These are phyloP conservation scores for Atrina japonica DNA, from an alignment of 2,888 invertebrate genomes.

Conservation along the genomic window DNA sequence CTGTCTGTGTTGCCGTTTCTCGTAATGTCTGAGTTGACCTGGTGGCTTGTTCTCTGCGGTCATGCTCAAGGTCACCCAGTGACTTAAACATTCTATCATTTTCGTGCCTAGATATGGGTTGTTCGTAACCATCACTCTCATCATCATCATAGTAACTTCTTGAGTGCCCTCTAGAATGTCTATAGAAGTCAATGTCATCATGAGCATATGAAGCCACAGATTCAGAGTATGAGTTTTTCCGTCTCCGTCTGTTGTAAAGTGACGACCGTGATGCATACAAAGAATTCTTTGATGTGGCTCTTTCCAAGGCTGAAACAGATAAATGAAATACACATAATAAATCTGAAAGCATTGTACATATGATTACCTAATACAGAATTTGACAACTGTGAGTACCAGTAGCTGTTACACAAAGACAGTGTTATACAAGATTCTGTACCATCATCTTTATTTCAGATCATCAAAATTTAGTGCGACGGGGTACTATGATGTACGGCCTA, in stretches of 20 bases:
- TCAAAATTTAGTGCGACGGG: too few species aligned
- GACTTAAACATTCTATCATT: constrained; percentile 64
- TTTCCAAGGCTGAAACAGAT: constrained; percentile 60
- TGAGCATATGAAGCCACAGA: constrained; percentile 62
- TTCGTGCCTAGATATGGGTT: constrained; percentile 60
- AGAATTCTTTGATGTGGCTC: constrained; percentile 68
- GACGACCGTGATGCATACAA: constrained; percentile 72
- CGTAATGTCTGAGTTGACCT: constrained; percentile 67
- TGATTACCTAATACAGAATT: neutral
- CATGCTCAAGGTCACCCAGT: constrained; percentile 65
- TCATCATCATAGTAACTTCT: constrained; percentile 49
- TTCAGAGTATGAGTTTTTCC: constrained; percentile 60
- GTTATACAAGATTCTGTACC: too few species aligned
- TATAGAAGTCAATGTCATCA: constrained; percentile 69
- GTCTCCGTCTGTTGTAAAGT: constrained; percentile 65
- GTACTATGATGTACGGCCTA: too few species aligned
- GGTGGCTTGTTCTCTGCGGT: constrained; percentile 54
- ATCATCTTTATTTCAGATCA: too few species aligned
- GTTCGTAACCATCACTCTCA: constrained; percentile 61
- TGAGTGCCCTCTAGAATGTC: constrained; percentile 47
- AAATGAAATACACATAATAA: neutral
- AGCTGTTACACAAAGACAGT: too few species aligned
- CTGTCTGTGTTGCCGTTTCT: constrained; percentile 72
- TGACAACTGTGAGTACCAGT: neutral
- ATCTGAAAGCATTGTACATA: neutral